Percentiles rank a stretch among this genome's conserved stretches.
Evolutionary conservation across 2,113 vertebrate genomes (phyloP).

Genomic region (Notarius quadriscutis): DNA sequence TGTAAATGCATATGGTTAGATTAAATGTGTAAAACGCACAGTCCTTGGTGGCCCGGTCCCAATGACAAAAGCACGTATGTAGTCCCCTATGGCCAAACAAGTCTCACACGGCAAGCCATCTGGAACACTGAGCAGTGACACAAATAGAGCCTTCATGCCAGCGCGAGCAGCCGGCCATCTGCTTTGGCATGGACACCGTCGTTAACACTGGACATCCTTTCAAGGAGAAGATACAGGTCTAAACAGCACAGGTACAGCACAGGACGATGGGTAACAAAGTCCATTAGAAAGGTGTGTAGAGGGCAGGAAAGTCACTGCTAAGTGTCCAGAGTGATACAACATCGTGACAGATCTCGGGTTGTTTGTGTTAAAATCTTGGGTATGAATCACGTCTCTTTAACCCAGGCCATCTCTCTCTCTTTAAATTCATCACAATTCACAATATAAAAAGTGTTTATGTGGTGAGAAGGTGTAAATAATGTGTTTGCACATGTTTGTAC

Average conservation of each 20-base stretch:
- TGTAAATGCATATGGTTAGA: not conserved
- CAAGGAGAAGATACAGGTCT: conserved; percentile 29
- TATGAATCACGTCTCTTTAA: not conserved
- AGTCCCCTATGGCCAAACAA: conserved; percentile 48
- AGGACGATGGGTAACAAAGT: conserved; percentile 21
- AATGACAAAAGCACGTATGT: conserved; percentile 48
- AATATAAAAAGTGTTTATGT: not conserved
- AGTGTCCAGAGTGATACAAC: not conserved
- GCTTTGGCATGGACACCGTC: conserved; percentile 66
- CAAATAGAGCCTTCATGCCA: conserved; percentile 61
- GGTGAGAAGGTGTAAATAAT: not conserved
- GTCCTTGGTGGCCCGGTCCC: conserved; percentile 38
- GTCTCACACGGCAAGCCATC: conserved; percentile 52
- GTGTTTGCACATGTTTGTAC: not conserved
- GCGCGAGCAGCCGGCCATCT: conserved; percentile 72
- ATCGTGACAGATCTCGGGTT: not conserved
- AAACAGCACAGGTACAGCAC: conserved; percentile 31
- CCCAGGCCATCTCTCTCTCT: not conserved
- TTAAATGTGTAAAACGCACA: conserved; percentile 2
- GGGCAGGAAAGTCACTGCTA: not conserved
- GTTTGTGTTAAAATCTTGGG: not conserved
- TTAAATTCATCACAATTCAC: not conserved
- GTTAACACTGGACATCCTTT: conserved; percentile 66
- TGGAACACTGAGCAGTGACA: conserved; percentile 53
- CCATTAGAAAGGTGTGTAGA: not conserved